phyloP scores from a whole-genome alignment of 23 tunicate genomes.

The Halocynthia aurantium region DNA sequence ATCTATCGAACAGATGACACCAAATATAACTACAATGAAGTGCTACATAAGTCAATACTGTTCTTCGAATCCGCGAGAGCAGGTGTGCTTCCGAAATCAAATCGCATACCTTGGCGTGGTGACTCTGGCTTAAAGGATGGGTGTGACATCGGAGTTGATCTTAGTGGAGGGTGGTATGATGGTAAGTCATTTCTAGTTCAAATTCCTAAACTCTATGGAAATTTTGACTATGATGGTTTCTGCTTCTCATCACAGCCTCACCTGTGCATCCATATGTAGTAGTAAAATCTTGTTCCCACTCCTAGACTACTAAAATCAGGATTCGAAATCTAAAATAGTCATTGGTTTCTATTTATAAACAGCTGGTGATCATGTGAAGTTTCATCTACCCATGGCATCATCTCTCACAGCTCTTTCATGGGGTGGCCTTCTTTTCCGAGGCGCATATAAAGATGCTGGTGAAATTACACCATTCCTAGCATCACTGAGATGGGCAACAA shows the following conservation, averaged over 20 bases:
- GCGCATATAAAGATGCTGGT: slow-evolving; percentile 78
- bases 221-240: neutral
- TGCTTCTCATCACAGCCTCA: neutral
- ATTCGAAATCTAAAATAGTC: neutral
- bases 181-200: slow-evolving; percentile 34
- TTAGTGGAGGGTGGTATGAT: slow-evolving; percentile 93
- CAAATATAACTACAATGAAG: slow-evolving; percentile 77
- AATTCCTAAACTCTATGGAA: neutral
- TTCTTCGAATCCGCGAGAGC: slow-evolving; percentile 97
- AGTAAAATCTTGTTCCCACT: neutral
- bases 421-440: slow-evolving; percentile 54
- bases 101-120: slow-evolving; percentile 94
- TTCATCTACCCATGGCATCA: slow-evolving; percentile 96
- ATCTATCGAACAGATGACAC: slow-evolving; percentile 24
- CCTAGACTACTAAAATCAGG: neutral
- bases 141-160: slow-evolving; percentile 76
- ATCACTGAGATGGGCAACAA: slow-evolving; percentile 90
- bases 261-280: too few relatives aligned
- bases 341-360: neutral
- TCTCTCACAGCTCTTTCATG: slow-evolving; percentile 84
- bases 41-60: slow-evolving; percentile 78
- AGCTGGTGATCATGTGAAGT: slow-evolving; percentile 90
- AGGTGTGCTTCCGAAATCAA: slow-evolving; percentile 63
- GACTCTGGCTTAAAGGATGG: slow-evolving; percentile 93
- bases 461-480: slow-evolving; percentile 37